Base-by-base conservation (phyloP, 2,113 vertebrate genomes). In the Otolemur garnettii region DNA sequence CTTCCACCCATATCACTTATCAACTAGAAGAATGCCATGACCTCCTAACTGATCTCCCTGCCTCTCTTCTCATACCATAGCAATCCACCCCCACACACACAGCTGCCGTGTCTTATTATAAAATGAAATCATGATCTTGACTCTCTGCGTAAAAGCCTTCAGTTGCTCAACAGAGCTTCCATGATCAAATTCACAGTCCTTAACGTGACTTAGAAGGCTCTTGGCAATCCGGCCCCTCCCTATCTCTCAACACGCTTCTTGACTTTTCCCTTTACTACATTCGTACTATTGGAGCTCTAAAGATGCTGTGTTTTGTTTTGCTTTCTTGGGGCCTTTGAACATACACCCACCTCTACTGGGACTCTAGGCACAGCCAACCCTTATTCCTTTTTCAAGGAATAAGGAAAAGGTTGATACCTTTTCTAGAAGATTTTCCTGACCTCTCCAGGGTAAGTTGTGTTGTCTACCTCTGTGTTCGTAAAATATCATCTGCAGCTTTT, bases 71-170 rank as follows among this genome's bases (percentile, higher is more conserved):
- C 55, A 0, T 24, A 17, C 71, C 19, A 2, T 4, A 12, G 57
- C 81, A 33, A 84, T 62, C 90, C 69, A 12, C 74, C 45, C 77
- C 17, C 35, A 22, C 57, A 18, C 35, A 22, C 57, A 18, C 35
- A 81, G 91, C 66, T 94, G 91, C 93, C 79, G 90, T 15, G 30
- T 69, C 92, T 85, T 75, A 68, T 75, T 90, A 91, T 57, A 42
- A 95, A 92, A 59, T 45, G 71, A 79, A 87, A 83, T 35, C 81
- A 50, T 75, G 90, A 53, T 80, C 92, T 81, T 26, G 28, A 72
- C 91, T 21, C 57, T 72, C 57, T 42, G 53, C 7, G 19, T 45
- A 35, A 87, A 66, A 90, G 57, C 30, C 71, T 89, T 95, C 35
- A 22, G 8, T 86, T 91, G 78, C 94, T 82, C 93, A 88, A 21